Base-by-base conservation (phyloP, 92 coral and sea anemone genomes). In the Heliopora coerulea region DNA sequence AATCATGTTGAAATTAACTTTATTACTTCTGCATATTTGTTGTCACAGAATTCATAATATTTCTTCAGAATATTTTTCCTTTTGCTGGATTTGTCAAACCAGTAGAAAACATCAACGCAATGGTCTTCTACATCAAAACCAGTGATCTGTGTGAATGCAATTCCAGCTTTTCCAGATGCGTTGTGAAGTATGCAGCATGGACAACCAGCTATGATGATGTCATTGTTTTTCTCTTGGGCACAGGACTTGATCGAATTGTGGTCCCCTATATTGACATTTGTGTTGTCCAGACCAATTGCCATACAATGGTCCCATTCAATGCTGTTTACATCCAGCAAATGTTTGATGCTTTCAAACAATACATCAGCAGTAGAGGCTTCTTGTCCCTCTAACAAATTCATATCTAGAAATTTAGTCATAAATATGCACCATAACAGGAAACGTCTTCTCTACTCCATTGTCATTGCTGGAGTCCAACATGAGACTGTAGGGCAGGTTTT, bases 131-230 rank as follows among this genome's bases (percentile, higher is more conserved):
- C 34, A 62, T 83, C 83, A 78, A 83, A 83, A 37, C 49, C 63
- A 56, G 87, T 83, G 60, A 66, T 54, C 65, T 78, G 72, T 59
- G 74, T 68, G 48, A 83, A 83, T 12, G 68, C 80, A 70, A 65
- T 79, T 49, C 80, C 83, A 72, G 75, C 83, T 64, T 83, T 72
- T 59, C 68, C 83, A 34, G 80, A 76, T 72, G 84, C 88, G 79
- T 84, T 84, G 78, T 84, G 84, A 68, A 84, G 62, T 72, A 84
- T 84, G 65, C 79, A 80, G 64, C 78, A 79, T 61, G 84, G 84
- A 77, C 84, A 84, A 56, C 84, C 84, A 39, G 83, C 75, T 63
- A 83, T 68, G 65, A 78, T 59, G 77, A 78, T 40, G 33, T 78
- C 74, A 13, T 65, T 24, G 65, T 84, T 31, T 67, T 73, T 84